These are phyloP conservation scores for Encarsia formosa DNA, from an alignment of 2,888 invertebrate genomes.

Conservation along the genomic window DNA sequence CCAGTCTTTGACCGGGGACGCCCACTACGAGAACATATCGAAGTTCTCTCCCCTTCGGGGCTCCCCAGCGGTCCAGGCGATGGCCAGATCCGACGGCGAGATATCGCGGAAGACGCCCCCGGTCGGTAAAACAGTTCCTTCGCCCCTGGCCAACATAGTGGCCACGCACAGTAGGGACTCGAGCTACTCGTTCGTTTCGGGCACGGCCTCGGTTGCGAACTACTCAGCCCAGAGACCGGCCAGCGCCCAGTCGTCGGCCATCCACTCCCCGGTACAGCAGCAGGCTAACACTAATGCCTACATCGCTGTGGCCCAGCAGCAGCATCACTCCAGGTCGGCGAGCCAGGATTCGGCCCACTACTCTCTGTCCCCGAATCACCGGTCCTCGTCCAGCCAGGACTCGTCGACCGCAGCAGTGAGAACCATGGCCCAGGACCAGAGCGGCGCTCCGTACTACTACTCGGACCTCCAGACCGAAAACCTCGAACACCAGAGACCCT, in stretches of 20 bases:
- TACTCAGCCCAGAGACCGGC: conserved; percentile 36
- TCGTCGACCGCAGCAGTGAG: conserved; percentile 28
- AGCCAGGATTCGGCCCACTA: conserved; percentile 38
- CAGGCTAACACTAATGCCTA: conserved; percentile 11
- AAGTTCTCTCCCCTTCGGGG: conserved; percentile 41
- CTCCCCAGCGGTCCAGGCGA: conserved; percentile 30
- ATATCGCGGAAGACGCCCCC: conserved; percentile 11
- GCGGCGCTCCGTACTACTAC: conserved; percentile 78
- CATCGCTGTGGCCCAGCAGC: conserved; percentile 12
- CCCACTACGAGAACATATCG: conserved; percentile 45
- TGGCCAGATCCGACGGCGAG: conserved; percentile 30
- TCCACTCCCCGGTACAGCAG: conserved; percentile 18
- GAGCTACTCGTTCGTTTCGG: conserved; percentile 37
- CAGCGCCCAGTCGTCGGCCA: conserved; percentile 34
- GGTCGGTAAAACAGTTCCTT: background rate
- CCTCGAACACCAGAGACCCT: conserved; percentile 7
- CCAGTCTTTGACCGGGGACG: conserved; percentile 46
- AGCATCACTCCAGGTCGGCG: conserved; percentile 39
- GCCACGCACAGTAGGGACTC: conserved; percentile 40
- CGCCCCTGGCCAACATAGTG: conserved; percentile 10
- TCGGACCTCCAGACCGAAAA: conserved; percentile 61
- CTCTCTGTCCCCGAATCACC: conserved; percentile 37
- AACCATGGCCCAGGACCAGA: conserved; percentile 55
- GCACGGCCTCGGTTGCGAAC: conserved; percentile 31
- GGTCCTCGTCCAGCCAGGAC: conserved; percentile 38